Percentiles rank a stretch among this genome's conserved stretches.
Evolutionary conservation across 2,113 vertebrate genomes (phyloP).

Genomic region (Phaethornis superciliosus): DNA sequence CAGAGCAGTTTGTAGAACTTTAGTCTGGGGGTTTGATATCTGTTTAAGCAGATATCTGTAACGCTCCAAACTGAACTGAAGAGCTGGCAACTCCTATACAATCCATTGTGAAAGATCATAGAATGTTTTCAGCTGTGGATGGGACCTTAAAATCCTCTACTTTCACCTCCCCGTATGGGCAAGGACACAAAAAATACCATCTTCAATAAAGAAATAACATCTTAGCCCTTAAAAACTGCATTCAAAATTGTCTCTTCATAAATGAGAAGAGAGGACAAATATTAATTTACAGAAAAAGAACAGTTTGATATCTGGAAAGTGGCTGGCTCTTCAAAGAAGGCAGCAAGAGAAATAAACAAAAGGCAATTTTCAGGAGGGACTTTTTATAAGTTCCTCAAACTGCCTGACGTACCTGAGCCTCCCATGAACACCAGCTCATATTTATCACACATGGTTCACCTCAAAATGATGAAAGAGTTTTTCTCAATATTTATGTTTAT

Average conservation of each 20-base stretch:
- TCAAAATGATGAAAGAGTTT: neutral
- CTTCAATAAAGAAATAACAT: neutral
- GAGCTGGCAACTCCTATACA: neutral
- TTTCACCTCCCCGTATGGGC: too few relatives aligned
- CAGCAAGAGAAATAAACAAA: neutral
- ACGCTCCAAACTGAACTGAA: neutral
- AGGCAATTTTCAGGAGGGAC: neutral
- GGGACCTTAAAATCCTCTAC: too few relatives aligned
- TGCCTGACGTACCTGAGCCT: neutral
- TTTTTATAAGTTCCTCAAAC: neutral
- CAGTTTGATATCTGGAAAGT: neutral
- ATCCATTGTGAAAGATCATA: too few relatives aligned
- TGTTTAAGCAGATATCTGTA: neutral
- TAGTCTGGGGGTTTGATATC: too few relatives aligned
- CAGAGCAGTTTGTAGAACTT: neutral
- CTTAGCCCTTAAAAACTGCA: neutral
- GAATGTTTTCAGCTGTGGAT: too few relatives aligned
- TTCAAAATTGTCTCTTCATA: neutral
- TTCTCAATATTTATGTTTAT: conserved; percentile 13
- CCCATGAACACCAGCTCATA: neutral
- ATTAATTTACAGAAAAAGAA: neutral
- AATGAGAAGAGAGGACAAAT: neutral
- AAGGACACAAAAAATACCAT: too few relatives aligned
- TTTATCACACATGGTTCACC: neutral
- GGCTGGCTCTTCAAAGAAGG: neutral